These are phyloP conservation scores for Istiophorus platypterus DNA, from an alignment of 2,113 vertebrate species.

Conservation along the genomic window DNA sequence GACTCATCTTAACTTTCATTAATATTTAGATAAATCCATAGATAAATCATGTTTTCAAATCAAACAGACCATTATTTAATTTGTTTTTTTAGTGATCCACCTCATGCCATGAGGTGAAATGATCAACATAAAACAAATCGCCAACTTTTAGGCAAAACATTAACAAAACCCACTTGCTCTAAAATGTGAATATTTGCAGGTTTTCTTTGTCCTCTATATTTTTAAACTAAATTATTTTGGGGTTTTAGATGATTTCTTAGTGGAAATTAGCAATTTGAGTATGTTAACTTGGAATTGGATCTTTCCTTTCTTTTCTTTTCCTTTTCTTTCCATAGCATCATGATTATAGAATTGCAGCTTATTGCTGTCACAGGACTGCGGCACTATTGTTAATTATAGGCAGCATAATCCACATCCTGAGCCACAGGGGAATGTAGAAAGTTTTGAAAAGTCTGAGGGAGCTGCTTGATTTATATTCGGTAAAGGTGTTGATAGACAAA, in stretches of 20 bases:
- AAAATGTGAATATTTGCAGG: no score
- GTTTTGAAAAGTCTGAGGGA: background rate
- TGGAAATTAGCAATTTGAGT: no score
- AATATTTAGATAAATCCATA: background rate
- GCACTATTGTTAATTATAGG: background rate
- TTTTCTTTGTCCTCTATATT: no score
- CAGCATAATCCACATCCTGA: background rate
- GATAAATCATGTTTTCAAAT: background rate
- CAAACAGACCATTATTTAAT: no score
- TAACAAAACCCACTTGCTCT: no score
- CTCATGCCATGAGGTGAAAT: no score
- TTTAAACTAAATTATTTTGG: no score
- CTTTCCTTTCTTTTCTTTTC: background rate
- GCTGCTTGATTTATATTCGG: background rate
- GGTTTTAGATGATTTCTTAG: no score
- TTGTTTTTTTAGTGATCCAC: no score
- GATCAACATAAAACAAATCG: no score
- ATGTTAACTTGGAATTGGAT: no score
- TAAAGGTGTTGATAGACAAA: slow-evolving; percentile 13
- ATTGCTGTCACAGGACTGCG: background rate
- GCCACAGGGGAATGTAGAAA: background rate
- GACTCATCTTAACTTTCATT: background rate
- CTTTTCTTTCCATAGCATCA: background rate
- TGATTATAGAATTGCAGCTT: background rate
- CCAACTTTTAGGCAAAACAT: no score